Base-by-base conservation (phyloP, 2,113 vertebrate genomes). In the Platichthys stellatus region DNA sequence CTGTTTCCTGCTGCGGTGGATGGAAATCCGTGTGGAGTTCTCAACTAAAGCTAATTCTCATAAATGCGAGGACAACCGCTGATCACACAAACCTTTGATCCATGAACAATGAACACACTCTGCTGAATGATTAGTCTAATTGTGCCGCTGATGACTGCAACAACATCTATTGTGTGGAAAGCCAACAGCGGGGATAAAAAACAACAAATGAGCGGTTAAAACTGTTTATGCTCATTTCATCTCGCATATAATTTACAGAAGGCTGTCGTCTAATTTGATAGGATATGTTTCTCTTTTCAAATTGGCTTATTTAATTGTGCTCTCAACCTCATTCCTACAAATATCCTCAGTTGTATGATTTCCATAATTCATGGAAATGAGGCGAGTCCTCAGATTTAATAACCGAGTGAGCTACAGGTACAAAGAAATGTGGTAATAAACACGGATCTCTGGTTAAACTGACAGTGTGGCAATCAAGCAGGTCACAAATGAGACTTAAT, bases 301-400 rank as follows among this genome's bases (percentile, higher is more conserved):
- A 88, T 78, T 80, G 76, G 53, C 68, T 86, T 71, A 66, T 91
- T 90, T 89, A 86, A 89, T 90, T 88, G 86, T 81, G 72, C 83
- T 83, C 65, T 86, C 82, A 83, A 74, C 84, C 82, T 81, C 83
- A 81, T 82, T 82, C 78, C 58, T 47, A 21, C 81, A 89, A 84
- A 81, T 75, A 85, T 71, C 63, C 78, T 83, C 79, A 74, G 77
- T 82, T 78, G 72, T 82, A 68, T 57, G 61, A 92, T 90, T 89
- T 91, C 66, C 87, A 88, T 90, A 92, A 88, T 86, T 83, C 75
- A 84, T 85, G 82, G 70, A 88, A 89, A 92, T 83, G 82, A 82
- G 86, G 66, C 77, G 80, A 54, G 78, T 84, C 49, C 54, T 85
- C 66, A 74, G 74, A 88, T 89, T 75, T 83, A 90, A 81, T 89